Evolutionary conservation across 2,888 invertebrate genomes (phyloP), one percentile per base, ranked within the genome.

Genomic region (Dioctria rufipes): DNA sequence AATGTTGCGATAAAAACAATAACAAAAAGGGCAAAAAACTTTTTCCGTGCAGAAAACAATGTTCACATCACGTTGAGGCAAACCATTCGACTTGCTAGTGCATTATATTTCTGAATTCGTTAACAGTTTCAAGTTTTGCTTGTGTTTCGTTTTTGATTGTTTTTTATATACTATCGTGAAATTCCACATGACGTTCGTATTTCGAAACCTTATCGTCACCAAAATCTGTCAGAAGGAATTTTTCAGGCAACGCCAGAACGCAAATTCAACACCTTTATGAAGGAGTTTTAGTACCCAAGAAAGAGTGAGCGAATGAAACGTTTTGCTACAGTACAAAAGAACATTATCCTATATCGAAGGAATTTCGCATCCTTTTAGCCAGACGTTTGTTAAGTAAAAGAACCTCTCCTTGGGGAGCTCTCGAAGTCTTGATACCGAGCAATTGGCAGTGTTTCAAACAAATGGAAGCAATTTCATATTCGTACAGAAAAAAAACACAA

Each of bases 331-430:
- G 49, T 37, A 77, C 77, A 77, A 77, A 77, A 77, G 77, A 63
- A 77, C 63, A 63, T 51, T 46, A 63, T 63, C 51, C 51, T 9
- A 51, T 9, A 51, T 51, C 8, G 11, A 51, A 1, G 11, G 51
- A 25, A 25, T 51, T 51, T 51, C 11, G 8, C 51, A 61, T 13
- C 6, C 6, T 11, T 77, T 77, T 61, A 49, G 77, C 63, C 63
- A 77, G 49, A 63, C 77, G 77, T 77, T 77, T 63, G 77, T 63
- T 63, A 49, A 63, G 63, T 75, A 75, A 54, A 42, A 69, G 75
- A 80, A 80, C 54, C 66, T 67, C 54, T 80, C 80, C 80, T 78
- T 43, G 46, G 82, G 82, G 80, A 80, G 66, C 77, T 25, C 25
- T 25, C 2, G 25, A 25, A 25, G 25, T 80, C 60, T 80, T 82